Evolutionary conservation across 2,888 invertebrate genomes (phyloP), one percentile per base, ranked within the genome.

Genomic region (Tortrix viridana): DNA sequence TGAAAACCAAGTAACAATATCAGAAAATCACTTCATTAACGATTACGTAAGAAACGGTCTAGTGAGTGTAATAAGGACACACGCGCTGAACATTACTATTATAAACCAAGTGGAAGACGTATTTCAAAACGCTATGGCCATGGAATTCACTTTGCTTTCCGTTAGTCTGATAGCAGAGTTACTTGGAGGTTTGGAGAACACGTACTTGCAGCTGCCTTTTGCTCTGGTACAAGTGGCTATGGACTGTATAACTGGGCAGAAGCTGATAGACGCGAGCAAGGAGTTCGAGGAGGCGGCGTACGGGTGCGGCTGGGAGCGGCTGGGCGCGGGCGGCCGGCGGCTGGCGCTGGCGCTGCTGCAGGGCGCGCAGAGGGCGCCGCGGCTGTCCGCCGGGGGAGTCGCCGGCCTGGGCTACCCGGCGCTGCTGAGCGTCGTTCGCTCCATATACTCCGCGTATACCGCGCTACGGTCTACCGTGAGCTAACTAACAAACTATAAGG

Each of bases 181-280:
- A n/a, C 74, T 87, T 0, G 86, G 83, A 2, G 82, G 85, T 0
- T 60, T 87, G 48, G 77, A 85, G 20, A 83, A 86, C 7, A 86
- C 84, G 0, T 82, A 76, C 37, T 22, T 85, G 3, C 71, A 81
- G 50, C 55, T 86, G 20, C 84, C 83, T 0, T 86, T 75, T 49
- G 75, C 84, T 0, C 65, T 86, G 5, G 68, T 75, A 1, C 85
- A 83, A 57, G 71, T 88, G 2, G 73, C 71, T 5, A 71, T 80
- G 59, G 80, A 82, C 56, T 82, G 81, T 41, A 71, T 73, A 16
- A 74, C 73, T 5, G 83, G 82, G 0, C 83, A 83, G 65, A 74
- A 69, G 22, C 44, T 83, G 5, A 74, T 77, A 32, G 79, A 83
- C 58, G 76, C 83, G 0, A 79, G 75, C 56, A 46, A 62, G 6